Conservation (phyloP, 2,797 vertebrate species). For the Mus spretus region DNA sequence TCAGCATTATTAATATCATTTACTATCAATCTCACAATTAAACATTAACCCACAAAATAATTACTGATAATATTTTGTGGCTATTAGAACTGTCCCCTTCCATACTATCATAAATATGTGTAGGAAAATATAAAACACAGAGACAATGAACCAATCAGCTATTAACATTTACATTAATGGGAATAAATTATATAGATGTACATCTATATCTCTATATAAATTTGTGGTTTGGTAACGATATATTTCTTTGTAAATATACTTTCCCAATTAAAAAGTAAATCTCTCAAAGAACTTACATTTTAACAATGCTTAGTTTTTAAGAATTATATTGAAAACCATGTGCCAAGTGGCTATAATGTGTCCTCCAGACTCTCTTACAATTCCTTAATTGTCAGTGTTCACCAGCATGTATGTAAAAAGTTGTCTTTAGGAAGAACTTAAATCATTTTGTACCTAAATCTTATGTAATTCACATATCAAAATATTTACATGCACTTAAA, state of each 20-base stretch:
- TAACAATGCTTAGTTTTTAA: neutral
- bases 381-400: neutral
- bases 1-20: neutral
- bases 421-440: neutral
- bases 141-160: neutral
- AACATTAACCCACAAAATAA: neutral
- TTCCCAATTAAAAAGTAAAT: neutral
- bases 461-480: neutral
- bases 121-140: neutral
- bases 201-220: neutral
- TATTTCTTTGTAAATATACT: neutral
- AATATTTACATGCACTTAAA: neutral
- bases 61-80: neutral
- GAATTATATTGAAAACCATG: neutral
- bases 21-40: neutral
- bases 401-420: neutral
- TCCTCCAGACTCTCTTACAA: neutral
- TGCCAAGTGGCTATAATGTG: neutral
- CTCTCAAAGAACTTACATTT: neutral
- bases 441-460: neutral
- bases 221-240: neutral
- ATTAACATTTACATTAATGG: neutral
- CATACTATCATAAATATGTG: neutral
- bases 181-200: neutral
- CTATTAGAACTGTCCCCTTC: neutral